Percentiles rank a stretch among this genome's conserved stretches.
Evolutionary conservation across 2,888 invertebrate species (phyloP).

Genomic region (Rhagophthalmus giganteus): DNA sequence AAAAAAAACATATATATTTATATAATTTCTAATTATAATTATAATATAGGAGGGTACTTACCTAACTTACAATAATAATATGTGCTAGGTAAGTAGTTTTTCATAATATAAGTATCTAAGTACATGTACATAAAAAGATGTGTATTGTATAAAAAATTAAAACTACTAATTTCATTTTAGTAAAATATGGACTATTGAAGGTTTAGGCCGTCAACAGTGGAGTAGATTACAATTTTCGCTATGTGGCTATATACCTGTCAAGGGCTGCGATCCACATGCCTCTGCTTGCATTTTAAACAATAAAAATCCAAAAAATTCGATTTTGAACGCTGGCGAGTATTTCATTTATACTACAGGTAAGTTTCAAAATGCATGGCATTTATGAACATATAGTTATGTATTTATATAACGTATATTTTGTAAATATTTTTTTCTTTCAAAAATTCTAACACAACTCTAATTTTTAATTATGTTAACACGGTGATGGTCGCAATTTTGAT

Average conservation of each 20-base stretch:
- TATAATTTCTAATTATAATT: no score
- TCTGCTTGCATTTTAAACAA: slow-evolving; percentile 7
- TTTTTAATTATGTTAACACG: not conserved
- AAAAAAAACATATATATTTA: no score
- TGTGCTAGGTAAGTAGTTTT: no score
- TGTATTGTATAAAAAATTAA: not conserved
- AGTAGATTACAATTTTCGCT: slow-evolving; percentile 3
- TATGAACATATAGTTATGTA: no score
- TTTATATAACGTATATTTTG: not conserved
- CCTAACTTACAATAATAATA: no score
- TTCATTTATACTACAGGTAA: slow-evolving; percentile 12
- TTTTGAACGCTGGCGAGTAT: slow-evolving; percentile 11
- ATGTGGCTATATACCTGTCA: slow-evolving; percentile 1
- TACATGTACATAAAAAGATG: no score
- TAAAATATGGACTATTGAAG: slow-evolving; percentile 6
- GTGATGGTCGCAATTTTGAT: not conserved
- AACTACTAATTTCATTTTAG: not conserved
- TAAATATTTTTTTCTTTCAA: no score
- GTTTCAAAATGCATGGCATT: not conserved
- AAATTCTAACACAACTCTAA: no score
- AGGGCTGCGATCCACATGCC: slow-evolving; percentile 7
- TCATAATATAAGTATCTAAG: no score
- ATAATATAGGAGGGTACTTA: no score
- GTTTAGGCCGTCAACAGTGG: not conserved
- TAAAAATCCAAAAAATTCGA: not conserved